These are phyloP conservation scores for Mixornis gularis DNA, from an alignment of 2,113 vertebrate genomes.

Conservation along the genomic window DNA sequence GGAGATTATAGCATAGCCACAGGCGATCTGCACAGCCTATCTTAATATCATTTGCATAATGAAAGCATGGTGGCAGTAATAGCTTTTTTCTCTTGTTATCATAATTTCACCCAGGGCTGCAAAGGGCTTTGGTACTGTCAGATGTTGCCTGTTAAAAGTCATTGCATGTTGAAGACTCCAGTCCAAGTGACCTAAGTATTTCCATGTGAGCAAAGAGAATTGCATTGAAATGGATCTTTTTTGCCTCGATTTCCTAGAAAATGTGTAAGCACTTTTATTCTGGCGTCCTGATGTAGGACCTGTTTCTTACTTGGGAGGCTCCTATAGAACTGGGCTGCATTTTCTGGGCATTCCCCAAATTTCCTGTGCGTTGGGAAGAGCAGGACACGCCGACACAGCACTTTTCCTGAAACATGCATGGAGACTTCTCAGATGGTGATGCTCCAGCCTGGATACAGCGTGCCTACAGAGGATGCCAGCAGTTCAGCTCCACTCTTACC, in stretches of 20 bases:
- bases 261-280: fast-evolving
- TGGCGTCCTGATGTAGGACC: fast-evolving
- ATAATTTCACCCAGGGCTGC: conserved; percentile 98
- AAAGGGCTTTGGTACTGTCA: conserved; percentile 84
- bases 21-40: conserved; percentile 87
- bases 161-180: conserved; percentile 47
- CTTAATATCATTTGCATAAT: conserved; percentile 99
- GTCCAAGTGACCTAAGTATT: conserved; percentile 61
- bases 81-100: conserved; percentile 99
- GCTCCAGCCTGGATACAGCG: background rate
- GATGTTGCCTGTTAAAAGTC: conserved; percentile 80
- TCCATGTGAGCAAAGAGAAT: background rate
- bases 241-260: background rate
- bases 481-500: fast-evolving
- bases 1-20: conserved; percentile 95
- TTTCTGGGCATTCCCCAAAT: background rate
- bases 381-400: fast-evolving
- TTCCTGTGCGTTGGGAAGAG: fast-evolving
- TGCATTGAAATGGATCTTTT: fast-evolving
- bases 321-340: background rate
- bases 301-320: background rate
- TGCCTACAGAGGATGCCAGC: background rate
- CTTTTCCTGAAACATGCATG: fast-evolving
- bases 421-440: fast-evolving
- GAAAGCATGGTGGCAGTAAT: conserved; percentile 98